A percentile compares a stretch with the other conserved stretches of the same genome.
phyloP scores from a whole-genome alignment of 2,113 vertebrate genomes.

The Mesitornis unicolor region DNA sequence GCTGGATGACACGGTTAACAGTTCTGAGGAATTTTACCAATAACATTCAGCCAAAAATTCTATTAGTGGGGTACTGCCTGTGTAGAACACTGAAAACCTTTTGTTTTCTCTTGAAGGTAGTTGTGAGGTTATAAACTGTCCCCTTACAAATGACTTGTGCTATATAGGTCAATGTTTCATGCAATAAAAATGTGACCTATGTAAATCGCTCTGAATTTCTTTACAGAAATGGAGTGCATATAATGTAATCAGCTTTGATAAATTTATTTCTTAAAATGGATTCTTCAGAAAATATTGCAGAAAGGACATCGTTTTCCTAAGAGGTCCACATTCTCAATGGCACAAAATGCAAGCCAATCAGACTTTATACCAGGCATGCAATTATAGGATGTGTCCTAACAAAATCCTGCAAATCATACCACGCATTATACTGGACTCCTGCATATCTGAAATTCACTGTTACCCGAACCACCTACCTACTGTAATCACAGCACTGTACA shows the following conservation, averaged over 20 bases:
- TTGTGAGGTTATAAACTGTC: constrained; percentile 36
- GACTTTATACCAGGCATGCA: constrained; percentile 42
- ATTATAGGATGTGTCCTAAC: constrained; percentile 56
- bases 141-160: constrained; percentile 17
- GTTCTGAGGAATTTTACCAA: constrained; percentile 45
- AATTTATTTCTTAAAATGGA: constrained; percentile 36
- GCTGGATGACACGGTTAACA: background rate
- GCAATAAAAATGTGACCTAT: constrained; percentile 44
- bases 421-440: constrained; percentile 66
- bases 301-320: constrained; percentile 20
- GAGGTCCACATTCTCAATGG: background rate
- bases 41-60: constrained; percentile 39
- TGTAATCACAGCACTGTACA: constrained; percentile 68
- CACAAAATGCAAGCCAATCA: constrained; percentile 59
- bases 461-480: constrained; percentile 56
- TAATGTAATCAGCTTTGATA: constrained; percentile 39
- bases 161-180: constrained; percentile 14
- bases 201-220: constrained; percentile 56
- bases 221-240: constrained; percentile 34
- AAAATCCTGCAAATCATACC: constrained; percentile 70
- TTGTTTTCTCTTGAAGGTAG: constrained; percentile 46
- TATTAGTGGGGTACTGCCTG: background rate
- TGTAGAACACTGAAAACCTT: constrained; percentile 34
- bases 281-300: constrained; percentile 16
- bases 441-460: constrained; percentile 59